Evolutionary conservation across 2,797 vertebrate genomes (phyloP).

Genomic region (Cottoperca gobio): DNA sequence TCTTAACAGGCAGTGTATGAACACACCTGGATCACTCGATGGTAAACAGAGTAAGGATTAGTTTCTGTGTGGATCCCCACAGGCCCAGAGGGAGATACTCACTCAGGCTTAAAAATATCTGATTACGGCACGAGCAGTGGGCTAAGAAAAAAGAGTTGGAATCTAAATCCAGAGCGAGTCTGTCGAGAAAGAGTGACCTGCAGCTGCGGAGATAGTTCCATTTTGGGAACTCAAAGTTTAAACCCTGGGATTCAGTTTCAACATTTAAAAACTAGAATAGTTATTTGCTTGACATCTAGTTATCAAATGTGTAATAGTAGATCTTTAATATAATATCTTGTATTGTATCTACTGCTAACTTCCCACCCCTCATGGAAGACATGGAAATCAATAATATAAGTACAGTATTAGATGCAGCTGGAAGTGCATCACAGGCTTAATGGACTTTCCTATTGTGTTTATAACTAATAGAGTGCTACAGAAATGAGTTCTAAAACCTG

Average conservation of each 20-base stretch:
- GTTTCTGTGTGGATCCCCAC: slow-evolving; percentile 40
- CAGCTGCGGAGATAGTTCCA: slow-evolving; percentile 26
- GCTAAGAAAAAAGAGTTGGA: slow-evolving; percentile 32
- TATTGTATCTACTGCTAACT: background rate
- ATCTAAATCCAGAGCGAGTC: slow-evolving; percentile 69
- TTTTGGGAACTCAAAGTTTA: slow-evolving; percentile 16
- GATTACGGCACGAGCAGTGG: slow-evolving; percentile 43
- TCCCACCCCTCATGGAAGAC: background rate
- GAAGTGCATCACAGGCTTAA: background rate
- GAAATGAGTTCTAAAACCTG: too few relatives aligned
- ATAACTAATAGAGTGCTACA: background rate
- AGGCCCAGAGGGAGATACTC: slow-evolving; percentile 41
- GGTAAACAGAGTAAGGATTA: slow-evolving; percentile 24
- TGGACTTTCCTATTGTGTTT: background rate
- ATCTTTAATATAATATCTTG: background rate
- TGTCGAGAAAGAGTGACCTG: slow-evolving; percentile 36
- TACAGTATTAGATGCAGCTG: background rate
- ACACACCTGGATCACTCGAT: slow-evolving; percentile 49
- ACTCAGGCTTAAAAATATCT: slow-evolving; percentile 39
- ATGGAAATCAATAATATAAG: background rate
- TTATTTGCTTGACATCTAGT: background rate
- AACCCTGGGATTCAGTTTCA: slow-evolving; percentile 12
- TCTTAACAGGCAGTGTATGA: slow-evolving; percentile 4
- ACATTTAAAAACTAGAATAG: background rate
- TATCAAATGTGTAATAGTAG: background rate